These are phyloP conservation scores for Diploscapter pachys DNA, from an alignment of 1,140 invertebrate species.

Conservation along the genomic window DNA sequence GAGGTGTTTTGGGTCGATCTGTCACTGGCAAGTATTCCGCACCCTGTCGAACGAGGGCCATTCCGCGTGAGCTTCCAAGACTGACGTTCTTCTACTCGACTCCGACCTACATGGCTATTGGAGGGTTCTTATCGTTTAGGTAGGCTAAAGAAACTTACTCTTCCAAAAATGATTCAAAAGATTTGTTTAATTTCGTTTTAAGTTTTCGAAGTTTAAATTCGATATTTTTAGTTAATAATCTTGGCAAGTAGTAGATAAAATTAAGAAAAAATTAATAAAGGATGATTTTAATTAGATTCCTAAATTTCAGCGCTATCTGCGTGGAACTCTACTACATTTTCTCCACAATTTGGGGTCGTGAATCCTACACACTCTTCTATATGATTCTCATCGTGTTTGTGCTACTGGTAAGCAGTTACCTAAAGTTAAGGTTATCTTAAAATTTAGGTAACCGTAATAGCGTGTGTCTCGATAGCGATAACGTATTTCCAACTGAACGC, in stretches of 20 bases:
- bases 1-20: conserved; percentile 9
- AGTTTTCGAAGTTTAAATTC: conserved; percentile 6
- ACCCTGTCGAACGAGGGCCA: conserved; percentile 6
- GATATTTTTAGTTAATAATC: neutral
- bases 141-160: neutral
- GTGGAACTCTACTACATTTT: conserved; percentile 21
- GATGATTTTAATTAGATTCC: neutral
- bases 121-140: neutral
- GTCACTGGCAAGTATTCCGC: neutral
- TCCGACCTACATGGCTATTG: neutral
- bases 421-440: neutral
- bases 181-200: conserved; percentile 1
- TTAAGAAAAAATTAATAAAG: neutral
- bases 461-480: conserved; percentile 12
- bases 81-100: neutral
- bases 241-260: neutral
- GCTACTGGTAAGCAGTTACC: neutral
- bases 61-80: conserved; percentile 1
- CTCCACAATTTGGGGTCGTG: conserved; percentile 16
- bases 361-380: neutral
- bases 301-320: conserved; percentile 12
- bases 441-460: neutral
- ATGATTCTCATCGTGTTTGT: conserved; percentile 9
- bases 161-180: neutral
- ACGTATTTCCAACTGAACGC: conserved; percentile 21